Conservation (phyloP, 30 jellyfish, hydroid and myxozoan genomes). For the Chrysaora quinquecirrha region DNA sequence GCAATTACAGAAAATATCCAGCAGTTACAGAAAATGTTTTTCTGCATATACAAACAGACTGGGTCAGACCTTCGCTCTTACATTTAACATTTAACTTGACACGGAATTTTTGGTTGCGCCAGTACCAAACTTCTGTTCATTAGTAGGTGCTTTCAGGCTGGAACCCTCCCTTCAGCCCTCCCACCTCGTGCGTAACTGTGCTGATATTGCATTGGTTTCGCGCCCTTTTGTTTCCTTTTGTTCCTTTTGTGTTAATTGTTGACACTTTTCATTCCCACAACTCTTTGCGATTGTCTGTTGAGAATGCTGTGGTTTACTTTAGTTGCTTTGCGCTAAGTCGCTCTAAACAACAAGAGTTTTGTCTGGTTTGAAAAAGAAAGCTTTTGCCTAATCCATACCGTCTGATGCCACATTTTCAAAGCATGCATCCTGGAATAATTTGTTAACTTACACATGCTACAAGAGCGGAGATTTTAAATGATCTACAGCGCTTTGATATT, state of each 20-base stretch:
- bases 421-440: background rate
- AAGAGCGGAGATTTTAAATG: background rate
- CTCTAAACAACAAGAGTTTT: constrained; percentile 9
- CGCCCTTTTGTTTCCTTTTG: background rate
- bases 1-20: too few relatives aligned
- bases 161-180: too few relatives aligned
- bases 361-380: background rate
- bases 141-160: too few relatives aligned
- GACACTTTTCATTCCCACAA: constrained; percentile 81
- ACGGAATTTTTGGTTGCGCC: too few relatives aligned
- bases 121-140: too few relatives aligned
- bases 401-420: background rate
- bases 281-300: constrained; percentile 75
- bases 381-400: background rate
- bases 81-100: too few relatives aligned
- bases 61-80: too few relatives aligned
- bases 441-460: background rate
- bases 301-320: constrained; percentile 74
- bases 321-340: constrained; percentile 65
- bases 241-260: constrained; percentile 56
- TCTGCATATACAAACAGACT: too few relatives aligned
- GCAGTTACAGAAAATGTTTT: too few relatives aligned
- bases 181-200: too few relatives aligned
- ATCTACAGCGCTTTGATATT: too few relatives aligned
- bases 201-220: too few relatives aligned